Evolutionary conservation across 1,140 invertebrate genomes (phyloP).

Genomic region (Zaprionus gabonicus): DNA sequence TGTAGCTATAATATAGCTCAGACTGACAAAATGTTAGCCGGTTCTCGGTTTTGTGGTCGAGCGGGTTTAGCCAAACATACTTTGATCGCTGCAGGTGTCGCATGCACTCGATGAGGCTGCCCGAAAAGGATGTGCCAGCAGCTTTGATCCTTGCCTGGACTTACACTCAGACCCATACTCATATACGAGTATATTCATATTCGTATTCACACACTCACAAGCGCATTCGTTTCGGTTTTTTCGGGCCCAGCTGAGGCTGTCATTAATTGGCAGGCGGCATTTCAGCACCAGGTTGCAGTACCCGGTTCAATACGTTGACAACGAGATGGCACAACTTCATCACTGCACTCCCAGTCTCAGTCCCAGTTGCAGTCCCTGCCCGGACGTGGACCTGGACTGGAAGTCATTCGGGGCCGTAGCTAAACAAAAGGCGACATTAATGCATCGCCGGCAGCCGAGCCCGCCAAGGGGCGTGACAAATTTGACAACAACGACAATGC

Average conservation of each 20-base stretch:
- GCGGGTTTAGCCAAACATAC: conserved; percentile 66
- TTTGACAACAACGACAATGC: conserved; percentile 63
- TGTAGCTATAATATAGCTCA: conserved; percentile 22
- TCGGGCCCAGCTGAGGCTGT: conserved; percentile 47
- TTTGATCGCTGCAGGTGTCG: conserved; percentile 70
- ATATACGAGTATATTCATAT: background rate
- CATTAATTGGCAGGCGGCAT: conserved; percentile 71
- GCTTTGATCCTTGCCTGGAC: background rate
- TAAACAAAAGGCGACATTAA: conserved; percentile 80
- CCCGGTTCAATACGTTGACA: conserved; percentile 64
- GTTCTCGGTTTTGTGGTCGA: conserved; percentile 64
- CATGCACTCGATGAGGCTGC: background rate
- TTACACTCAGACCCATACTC: background rate
- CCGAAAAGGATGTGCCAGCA: background rate
- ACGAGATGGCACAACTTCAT: conserved; percentile 77
- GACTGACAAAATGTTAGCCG: conserved; percentile 34
- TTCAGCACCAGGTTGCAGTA: conserved; percentile 39
- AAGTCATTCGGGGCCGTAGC: conserved; percentile 29
- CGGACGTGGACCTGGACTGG: background rate
- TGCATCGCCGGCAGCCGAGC: conserved; percentile 71
- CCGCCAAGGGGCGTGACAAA: conserved; percentile 82
- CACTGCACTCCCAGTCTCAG: conserved; percentile 26
- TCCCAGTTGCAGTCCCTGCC: too few relatives aligned
- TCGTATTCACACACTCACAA: conserved; percentile 45
- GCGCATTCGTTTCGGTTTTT: conserved; percentile 68